These are phyloP conservation scores for Luehdorfia chinensis DNA, from an alignment of 1,140 invertebrate genomes.

Conservation along the genomic window DNA sequence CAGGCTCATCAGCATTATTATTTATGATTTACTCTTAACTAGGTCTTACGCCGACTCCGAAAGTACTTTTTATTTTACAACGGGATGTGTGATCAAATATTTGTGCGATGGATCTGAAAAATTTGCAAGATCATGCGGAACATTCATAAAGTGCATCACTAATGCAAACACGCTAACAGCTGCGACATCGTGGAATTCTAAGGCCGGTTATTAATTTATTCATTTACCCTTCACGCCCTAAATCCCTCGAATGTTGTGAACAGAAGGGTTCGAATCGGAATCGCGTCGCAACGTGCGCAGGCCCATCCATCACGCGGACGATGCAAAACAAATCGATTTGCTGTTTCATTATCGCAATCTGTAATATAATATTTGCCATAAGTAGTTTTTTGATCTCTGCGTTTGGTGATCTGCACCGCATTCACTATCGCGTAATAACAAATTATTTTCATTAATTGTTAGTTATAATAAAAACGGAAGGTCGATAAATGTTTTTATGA, in stretches of 20 bases:
- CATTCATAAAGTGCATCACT: constrained; percentile 26
- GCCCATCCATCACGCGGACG: constrained; percentile 50
- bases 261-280: constrained; percentile 39
- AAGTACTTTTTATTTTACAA: no score
- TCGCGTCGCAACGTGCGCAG: constrained; percentile 38
- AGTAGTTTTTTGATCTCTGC: no score
- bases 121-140: no score
- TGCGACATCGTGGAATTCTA: constrained; percentile 56
- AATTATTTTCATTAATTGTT: no score
- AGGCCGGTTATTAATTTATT: constrained; percentile 62
- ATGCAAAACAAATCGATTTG: constrained; percentile 66
- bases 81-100: no score
- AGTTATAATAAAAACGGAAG: no score
- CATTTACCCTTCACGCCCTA: constrained; percentile 70
- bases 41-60: constrained; percentile 42
- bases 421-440: no score
- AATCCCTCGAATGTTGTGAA: constrained; percentile 36
- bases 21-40: constrained; percentile 43
- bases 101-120: no score
- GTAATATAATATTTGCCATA: constrained; percentile 21
- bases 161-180: constrained; percentile 28
- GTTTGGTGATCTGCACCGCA: no score
- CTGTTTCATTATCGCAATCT: constrained; percentile 28
- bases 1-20: constrained; percentile 51
- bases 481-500: no score